Base-by-base conservation (phyloP, 2,797 vertebrate genomes). In the Enteromius paludinosus region DNA sequence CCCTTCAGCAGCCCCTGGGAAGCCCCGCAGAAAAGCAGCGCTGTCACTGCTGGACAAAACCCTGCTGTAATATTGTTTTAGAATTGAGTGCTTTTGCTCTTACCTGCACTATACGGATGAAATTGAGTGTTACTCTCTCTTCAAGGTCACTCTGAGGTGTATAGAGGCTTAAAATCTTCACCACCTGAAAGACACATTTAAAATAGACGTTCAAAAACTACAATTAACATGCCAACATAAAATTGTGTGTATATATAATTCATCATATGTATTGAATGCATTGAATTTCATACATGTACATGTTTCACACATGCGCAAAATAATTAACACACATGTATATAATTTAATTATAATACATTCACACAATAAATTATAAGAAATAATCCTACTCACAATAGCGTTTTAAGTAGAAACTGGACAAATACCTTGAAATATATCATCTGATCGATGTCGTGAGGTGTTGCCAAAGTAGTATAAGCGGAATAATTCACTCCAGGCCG, bases 101-200 rank as follows among this genome's bases (percentile, higher is more conserved):
- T 89, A 96, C 96, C 95, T 96, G 95, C 1, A 96, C 92, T 0
- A 64, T 91, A 5, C 92, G 94, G 84, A 96, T 94, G 83, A 96
- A 96, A 86, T 91, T 90, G 54, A 96, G 83, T 0, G 94, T 94
- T 83, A 96, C 91, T 28, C 92, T 89, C 86, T 97, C 95, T 78
- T 96, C 95, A 0, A 93, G 87, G 86, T 96, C 96, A 0, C 91
- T 90, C 64, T 95, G 88, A 0, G 95, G 95, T 0, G 91, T 95
- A 88, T 95, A 96, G 45, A 94, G 92, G 28, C 89, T 92, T 76
- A 96, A 87, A 81, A 96, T 94, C 92, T 95, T 96, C 83, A 96
- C 93, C 30, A 96, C 93, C 96, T 97, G 91, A 65, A 3, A 33
- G 17, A 84, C 3, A 56, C 25, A 17, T 62, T 62, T 30, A 30